Evolutionary conservation across 2,888 invertebrate species (phyloP).

Genomic region (Tinea pellionella): DNA sequence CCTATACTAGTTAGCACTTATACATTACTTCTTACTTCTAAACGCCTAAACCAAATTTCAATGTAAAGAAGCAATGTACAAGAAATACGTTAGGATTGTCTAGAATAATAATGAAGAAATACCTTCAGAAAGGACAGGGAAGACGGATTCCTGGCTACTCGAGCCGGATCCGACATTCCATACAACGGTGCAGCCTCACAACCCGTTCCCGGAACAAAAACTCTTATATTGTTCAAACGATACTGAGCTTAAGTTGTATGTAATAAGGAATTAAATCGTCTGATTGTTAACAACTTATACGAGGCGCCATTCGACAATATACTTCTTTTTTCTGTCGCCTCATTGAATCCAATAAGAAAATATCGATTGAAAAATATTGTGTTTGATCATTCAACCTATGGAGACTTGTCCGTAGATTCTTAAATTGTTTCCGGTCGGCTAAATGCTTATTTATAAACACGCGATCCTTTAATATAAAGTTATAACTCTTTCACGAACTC

Average conservation of each 20-base stretch:
- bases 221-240: background rate
- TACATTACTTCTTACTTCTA: background rate
- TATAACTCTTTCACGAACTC: background rate
- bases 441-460: background rate
- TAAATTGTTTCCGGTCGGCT: background rate
- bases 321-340: constrained; percentile 3
- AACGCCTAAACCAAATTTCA: background rate
- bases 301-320: constrained; percentile 9
- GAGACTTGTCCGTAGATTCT: background rate
- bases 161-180: constrained; percentile 26
- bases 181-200: constrained; percentile 34
- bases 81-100: background rate
- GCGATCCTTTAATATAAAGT: background rate
- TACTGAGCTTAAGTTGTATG: background rate
- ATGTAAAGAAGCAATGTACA: background rate
- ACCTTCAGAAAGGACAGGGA: background rate
- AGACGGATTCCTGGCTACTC: constrained; percentile 11
- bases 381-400: background rate
- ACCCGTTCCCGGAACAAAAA: constrained; percentile 21
- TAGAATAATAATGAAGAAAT: background rate
- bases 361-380: background rate
- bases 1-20: background rate
- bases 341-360: constrained; percentile 6
- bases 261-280: background rate
- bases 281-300: background rate